Percentiles rank a stretch among this genome's conserved stretches.
phyloP scores from a whole-genome alignment of 2,888 invertebrate genomes.

The Balanococcus diminutus region DNA sequence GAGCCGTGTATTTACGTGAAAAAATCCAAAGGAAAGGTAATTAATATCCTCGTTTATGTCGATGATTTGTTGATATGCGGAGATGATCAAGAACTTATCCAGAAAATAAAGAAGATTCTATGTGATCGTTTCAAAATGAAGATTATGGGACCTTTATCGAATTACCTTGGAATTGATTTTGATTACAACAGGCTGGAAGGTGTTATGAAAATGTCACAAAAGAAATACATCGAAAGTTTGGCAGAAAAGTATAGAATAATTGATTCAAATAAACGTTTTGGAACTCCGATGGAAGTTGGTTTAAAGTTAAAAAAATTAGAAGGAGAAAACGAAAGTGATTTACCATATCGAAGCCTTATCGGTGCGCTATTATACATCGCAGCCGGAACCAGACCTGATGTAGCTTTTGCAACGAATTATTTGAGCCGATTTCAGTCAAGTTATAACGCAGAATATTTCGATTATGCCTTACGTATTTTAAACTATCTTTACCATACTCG shows the following conservation, averaged over 20 bases:
- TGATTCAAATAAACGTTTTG: no score
- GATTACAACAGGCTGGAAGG: not conserved
- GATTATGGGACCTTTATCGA: not conserved
- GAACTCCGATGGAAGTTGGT: not conserved
- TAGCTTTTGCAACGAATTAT: not conserved
- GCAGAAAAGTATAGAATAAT: not conserved
- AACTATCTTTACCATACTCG: not conserved
- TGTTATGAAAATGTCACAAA: not conserved
- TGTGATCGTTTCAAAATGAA: not conserved
- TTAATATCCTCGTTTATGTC: not conserved
- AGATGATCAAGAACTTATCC: not conserved
- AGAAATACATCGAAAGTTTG: not conserved
- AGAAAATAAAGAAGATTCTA: not conserved
- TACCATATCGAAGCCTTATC: not conserved
- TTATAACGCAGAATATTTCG: no score
- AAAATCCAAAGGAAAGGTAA: not conserved
- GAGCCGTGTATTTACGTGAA: not conserved
- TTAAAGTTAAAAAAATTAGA: not conserved
- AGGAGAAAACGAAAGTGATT: no score
- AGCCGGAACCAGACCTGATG: not conserved
- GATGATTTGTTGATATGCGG: not conserved
- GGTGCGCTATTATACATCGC: slow-evolving; percentile 10
- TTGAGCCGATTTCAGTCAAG: not conserved
- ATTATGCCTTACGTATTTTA: not conserved
- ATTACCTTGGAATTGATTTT: not conserved